Evolutionary conservation across 2,113 vertebrate species (phyloP), one percentile per base, ranked within the genome.

Genomic region (Ranitomeya variabilis): DNA sequence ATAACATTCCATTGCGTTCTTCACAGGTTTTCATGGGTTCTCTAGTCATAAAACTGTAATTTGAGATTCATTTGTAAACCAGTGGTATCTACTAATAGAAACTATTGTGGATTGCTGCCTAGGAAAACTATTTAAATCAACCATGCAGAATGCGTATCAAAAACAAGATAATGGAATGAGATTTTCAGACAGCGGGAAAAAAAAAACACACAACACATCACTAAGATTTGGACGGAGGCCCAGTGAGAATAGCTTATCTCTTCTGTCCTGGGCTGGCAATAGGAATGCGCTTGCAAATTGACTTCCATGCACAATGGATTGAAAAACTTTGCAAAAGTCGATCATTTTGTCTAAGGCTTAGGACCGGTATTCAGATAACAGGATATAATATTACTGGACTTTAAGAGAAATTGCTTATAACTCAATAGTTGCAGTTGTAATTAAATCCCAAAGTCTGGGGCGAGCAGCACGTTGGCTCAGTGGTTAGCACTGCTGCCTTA

Each of bases 111-210:
- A 64, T 23, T 5, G 73, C 31, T 62, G 85, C 73, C 52, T 62
- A 78, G 74, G 55, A 74, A 86, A 86, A 74, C 64, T 60, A 83
- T 83, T 83, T 54, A n/a, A 84, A 71, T 84, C 82, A 85, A 26
- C 83, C n/a, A 57, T 52, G 73, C 84, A 64, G 74, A 86, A 78
- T 78, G 85, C 21, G 51, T 37, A 6, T 86, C 31, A 64, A 86
- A 71, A 76, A 78, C 73, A 45, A 78, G 85, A 86, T 78, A 78
- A 86, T 86, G 71, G 85, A 76, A 64, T 86, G 74, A 64, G 85
- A 86, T 78, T 77, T 77, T 86, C 59, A 86, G 54, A 86, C 71
- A 83, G 45, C 23, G 4, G 21, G 26, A 54, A 51, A 77, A 85
- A 73, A 73, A 60, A 21, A 52, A 3, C 37, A 3, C 26, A 86